Evolutionary conservation across 1,140 invertebrate species (phyloP).

Genomic region (Drosophila arawakana): DNA sequence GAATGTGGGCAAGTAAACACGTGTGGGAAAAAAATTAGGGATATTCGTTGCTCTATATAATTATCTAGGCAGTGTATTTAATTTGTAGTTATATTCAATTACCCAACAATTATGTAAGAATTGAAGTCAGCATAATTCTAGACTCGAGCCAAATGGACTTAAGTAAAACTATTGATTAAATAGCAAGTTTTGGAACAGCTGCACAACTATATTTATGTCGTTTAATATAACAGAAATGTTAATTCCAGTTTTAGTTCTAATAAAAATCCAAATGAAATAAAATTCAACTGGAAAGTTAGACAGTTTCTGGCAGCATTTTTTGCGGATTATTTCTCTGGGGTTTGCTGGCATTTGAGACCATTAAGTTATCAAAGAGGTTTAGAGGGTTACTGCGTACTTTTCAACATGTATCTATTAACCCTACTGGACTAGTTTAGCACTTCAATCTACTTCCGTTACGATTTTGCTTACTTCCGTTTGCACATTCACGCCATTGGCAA

Average conservation of each 20-base stretch:
- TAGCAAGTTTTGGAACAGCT: too few relatives aligned
- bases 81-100: conserved; percentile 28
- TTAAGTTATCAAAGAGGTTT: conserved; percentile 29
- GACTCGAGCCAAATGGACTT: too few relatives aligned
- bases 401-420: conserved; percentile 36
- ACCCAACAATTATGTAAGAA: conserved; percentile 2
- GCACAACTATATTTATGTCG: too few relatives aligned
- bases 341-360: not conserved
- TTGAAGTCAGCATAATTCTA: too few relatives aligned
- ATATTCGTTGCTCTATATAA: conserved; percentile 9
- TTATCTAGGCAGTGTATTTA: conserved; percentile 11
- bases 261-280: not conserved
- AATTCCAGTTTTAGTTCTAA: too few relatives aligned
- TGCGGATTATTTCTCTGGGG: not conserved
- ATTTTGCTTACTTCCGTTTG: conserved; percentile 40
- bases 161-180: too few relatives aligned
- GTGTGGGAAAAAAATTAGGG: not conserved
- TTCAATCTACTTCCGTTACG: conserved; percentile 51
- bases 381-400: conserved; percentile 1
- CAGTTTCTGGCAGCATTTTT: not conserved
- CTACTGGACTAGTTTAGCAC: conserved; percentile 21
- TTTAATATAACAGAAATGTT: too few relatives aligned
- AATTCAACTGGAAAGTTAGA: not conserved
- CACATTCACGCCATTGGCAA: conserved; percentile 39
- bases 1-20: conserved; percentile 14